Evolutionary conservation across 2,797 vertebrate species (phyloP), one percentile per base, ranked within the genome.

Genomic region (Cuniculus paca): DNA sequence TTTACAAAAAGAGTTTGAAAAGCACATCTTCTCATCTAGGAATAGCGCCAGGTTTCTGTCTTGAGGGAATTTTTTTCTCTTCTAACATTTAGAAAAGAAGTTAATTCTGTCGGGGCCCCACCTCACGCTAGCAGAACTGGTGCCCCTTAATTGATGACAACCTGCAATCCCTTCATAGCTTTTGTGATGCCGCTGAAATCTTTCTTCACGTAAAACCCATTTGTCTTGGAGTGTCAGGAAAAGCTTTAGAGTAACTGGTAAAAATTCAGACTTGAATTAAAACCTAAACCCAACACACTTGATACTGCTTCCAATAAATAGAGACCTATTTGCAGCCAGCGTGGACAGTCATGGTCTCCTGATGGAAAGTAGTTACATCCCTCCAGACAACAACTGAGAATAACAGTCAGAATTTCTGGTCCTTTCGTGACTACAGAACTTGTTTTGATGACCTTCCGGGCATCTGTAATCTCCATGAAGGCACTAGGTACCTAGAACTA

Each of bases 1-100:
- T 98, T 70, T 16, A 81, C 89, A 85, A 60, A 83, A 95, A 68
- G 83, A 74, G 22, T 91, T 97, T 94, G 58, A 39, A 88, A 96
- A 98, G 88, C 60, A 91, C 34, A 94, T 94, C 68, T 88, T 96
- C 63, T 96, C 77, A 86, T 89, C 89, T 96, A 97, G 97, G 96
- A 97, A 92, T 78, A 50, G 50, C 79, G 89, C 97, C 96, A 97
- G 84, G 52, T 93, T 97, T 97, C 96, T 97, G 93, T 95, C 84
- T 74, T 65, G 61, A 95, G 75, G 88, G 79, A 93, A 72, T 94
- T 92, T 97, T 80, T 72, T 56, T 74, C 87, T 28, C 79, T 87
- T 91, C 96, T 16, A 95, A 84, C 56, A 88, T 88, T 83, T 87
- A 92, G 95, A 93, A 94, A 95, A 77, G 42, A 93, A 84, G 52